phyloP scores from a whole-genome alignment of 2,797 vertebrate genomes.

The Phataginus tricuspis region DNA sequence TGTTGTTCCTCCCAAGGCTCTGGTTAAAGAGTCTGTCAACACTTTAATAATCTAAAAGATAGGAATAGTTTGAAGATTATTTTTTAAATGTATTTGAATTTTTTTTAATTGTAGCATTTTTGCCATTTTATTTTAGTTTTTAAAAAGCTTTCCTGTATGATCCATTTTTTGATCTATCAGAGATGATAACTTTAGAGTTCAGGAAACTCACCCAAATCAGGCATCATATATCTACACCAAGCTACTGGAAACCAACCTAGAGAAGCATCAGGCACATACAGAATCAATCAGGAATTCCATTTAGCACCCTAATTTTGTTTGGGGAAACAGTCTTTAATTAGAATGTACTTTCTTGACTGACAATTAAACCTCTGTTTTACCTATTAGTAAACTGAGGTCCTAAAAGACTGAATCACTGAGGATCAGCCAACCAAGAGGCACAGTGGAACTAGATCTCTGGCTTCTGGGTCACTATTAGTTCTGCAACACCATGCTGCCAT shows the following conservation, averaged over 20 bases:
- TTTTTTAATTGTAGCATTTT: background rate
- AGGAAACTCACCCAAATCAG: background rate
- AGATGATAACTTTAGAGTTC: background rate
- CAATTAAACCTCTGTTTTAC: background rate
- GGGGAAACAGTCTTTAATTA: background rate
- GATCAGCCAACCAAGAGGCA: background rate
- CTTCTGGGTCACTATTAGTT: background rate
- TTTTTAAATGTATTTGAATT: conserved; percentile 2
- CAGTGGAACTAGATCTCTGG: background rate
- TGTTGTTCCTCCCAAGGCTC: conserved; percentile 43
- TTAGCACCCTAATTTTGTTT: background rate
- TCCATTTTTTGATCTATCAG: background rate
- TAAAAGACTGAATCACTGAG: background rate
- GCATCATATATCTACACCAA: background rate
- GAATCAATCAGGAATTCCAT: background rate
- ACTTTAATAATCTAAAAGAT: conserved; percentile 51
- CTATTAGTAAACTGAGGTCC: background rate
- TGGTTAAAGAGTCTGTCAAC: conserved; percentile 73
- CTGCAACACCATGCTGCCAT: background rate
- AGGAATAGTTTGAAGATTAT: background rate
- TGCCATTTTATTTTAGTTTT: background rate
- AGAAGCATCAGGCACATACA: background rate
- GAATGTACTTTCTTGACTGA: background rate
- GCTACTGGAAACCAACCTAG: background rate
- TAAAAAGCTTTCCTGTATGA: background rate